A percentile compares a stretch with the other conserved stretches of the same genome.
Conservation (phyloP, 2,797 vertebrate species). For the Bradypus variegatus region DNA sequence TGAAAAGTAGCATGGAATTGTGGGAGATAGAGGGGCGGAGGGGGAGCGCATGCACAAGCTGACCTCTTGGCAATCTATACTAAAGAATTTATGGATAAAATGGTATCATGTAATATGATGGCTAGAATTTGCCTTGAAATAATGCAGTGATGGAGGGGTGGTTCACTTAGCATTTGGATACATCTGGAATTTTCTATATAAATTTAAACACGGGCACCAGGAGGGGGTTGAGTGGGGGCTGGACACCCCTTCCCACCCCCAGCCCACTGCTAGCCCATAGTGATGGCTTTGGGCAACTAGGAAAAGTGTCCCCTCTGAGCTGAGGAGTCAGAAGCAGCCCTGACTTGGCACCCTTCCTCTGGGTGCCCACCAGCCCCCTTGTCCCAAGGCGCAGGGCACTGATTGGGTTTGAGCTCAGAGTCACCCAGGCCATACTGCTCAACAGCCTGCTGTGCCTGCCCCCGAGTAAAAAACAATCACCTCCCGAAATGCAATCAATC, state of each 20-base stretch:
- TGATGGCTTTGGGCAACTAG: too few species aligned
- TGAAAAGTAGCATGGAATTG: background rate
- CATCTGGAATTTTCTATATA: background rate
- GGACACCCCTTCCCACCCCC: fast-evolving
- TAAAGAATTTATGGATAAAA: too few species aligned
- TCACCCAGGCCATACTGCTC: background rate
- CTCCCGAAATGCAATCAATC: background rate
- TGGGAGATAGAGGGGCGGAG: background rate
- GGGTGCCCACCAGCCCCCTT: background rate
- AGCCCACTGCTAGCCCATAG: background rate
- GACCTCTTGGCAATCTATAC: too few species aligned
- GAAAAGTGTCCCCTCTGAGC: background rate
- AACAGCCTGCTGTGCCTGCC: fast-evolving
- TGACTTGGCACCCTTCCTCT: background rate
- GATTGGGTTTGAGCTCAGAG: background rate
- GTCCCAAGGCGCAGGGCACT: background rate
- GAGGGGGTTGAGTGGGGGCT: background rate
- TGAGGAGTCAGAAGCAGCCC: background rate
- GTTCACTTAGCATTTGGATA: background rate
- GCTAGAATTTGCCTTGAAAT: background rate
- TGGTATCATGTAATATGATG: fast-evolving
- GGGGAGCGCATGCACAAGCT: too few species aligned
- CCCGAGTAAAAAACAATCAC: background rate
- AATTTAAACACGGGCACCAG: background rate
- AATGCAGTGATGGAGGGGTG: background rate